phyloP scores from a whole-genome alignment of 2,113 vertebrate genomes.

The Pseudorasbora parva region DNA sequence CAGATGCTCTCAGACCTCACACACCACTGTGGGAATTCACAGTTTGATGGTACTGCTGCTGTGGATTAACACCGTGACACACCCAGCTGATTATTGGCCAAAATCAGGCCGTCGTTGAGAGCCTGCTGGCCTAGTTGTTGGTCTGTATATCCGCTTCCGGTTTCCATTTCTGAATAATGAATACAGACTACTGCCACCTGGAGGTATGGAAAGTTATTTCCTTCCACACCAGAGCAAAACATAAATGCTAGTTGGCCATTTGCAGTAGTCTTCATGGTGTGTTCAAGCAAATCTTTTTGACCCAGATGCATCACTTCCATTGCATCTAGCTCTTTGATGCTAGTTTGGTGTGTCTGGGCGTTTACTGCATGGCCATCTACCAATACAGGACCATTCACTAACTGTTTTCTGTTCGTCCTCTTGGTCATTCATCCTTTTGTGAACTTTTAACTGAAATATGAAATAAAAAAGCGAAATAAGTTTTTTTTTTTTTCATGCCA shows the following conservation, averaged over 20 bases:
- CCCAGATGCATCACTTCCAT: background rate
- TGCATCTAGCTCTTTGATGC: background rate
- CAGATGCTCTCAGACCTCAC: constrained; percentile 43
- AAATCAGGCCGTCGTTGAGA: background rate
- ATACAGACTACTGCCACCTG: background rate
- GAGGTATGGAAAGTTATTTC: background rate
- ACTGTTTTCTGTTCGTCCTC: background rate
- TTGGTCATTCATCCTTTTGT: too few species aligned
- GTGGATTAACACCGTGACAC: background rate
- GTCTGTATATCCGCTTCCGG: background rate
- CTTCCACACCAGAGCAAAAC: background rate
- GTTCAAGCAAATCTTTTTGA: background rate
- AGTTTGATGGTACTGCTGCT: constrained; percentile 37
- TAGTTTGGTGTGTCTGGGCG: background rate
- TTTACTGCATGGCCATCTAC: too few species aligned
- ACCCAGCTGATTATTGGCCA: background rate
- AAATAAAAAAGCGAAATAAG: too few species aligned
- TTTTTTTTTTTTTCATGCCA: too few species aligned
- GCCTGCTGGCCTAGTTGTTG: background rate
- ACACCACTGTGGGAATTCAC: constrained; percentile 51
- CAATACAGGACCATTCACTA: background rate
- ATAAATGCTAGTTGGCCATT: background rate
- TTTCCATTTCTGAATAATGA: background rate
- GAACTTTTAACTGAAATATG: too few species aligned
- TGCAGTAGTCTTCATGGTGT: background rate